These are phyloP conservation scores for Buathra laborator DNA, from an alignment of 2,888 invertebrate species.

Conservation along the genomic window DNA sequence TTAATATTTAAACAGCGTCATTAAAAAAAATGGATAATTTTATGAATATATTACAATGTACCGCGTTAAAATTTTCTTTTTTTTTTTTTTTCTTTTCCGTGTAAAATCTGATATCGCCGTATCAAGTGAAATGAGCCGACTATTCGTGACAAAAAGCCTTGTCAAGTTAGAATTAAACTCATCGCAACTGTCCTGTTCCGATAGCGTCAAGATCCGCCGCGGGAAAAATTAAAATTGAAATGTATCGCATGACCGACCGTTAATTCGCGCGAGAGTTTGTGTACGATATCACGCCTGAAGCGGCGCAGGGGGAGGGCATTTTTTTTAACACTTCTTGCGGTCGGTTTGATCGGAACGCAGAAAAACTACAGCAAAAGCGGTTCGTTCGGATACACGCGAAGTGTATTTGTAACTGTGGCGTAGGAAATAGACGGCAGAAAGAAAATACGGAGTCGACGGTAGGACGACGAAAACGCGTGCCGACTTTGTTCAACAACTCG, in stretches of 20 bases:
- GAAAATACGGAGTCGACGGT: slow-evolving; percentile 51
- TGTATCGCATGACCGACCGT: slow-evolving; percentile 61
- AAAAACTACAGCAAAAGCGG: not conserved
- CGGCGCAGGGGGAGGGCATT: not conserved
- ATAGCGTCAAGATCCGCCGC: not conserved
- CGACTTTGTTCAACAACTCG: slow-evolving; percentile 34
- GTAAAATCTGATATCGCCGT: too few species aligned
- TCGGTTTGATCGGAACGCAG: slow-evolving; percentile 64
- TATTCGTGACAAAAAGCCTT: slow-evolving; percentile 10
- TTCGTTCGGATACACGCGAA: slow-evolving; percentile 70
- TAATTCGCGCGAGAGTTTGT: slow-evolving; percentile 47
- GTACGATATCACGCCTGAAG: slow-evolving; percentile 71
- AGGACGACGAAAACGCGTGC: not conserved
- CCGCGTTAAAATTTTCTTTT: too few species aligned
- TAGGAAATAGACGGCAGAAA: slow-evolving; percentile 64
- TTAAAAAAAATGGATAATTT: too few species aligned
- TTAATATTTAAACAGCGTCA: too few species aligned
- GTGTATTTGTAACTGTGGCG: slow-evolving; percentile 29
- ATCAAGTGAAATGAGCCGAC: not conserved
- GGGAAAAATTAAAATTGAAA: slow-evolving; percentile 46
- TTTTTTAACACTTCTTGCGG: slow-evolving; percentile 73
- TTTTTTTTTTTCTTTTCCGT: too few species aligned
- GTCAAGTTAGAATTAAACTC: slow-evolving; percentile 3
- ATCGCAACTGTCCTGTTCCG: not conserved
- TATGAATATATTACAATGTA: too few species aligned